Evolutionary conservation across 92 coral and sea anemone species (phyloP).

Genomic region (Parazoanthus darwini): DNA sequence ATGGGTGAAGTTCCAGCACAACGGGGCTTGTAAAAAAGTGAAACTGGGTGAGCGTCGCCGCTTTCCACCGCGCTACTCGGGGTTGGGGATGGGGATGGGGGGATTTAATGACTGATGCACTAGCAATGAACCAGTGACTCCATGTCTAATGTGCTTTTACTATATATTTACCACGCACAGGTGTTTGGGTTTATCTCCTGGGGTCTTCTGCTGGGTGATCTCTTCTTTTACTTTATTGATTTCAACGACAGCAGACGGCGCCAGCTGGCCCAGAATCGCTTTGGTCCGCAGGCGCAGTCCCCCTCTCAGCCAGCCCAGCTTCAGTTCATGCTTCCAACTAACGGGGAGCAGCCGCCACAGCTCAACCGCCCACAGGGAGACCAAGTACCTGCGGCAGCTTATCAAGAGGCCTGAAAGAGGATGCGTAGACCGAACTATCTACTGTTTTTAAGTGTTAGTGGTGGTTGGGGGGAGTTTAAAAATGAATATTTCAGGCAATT

Average conservation of each 20-base stretch:
- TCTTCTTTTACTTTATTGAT: neutral
- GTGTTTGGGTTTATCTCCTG: conserved; percentile 4
- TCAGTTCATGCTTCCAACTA: neutral
- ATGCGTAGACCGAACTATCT: neutral
- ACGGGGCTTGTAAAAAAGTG: too few species aligned
- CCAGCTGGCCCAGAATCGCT: conserved; percentile 4
- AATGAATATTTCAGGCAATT: too few species aligned
- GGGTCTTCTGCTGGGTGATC: neutral
- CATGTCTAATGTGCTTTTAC: neutral
- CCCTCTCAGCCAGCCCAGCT: neutral
- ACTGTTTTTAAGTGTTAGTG: neutral
- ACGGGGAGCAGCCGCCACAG: neutral
- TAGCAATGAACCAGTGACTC: too few species aligned
- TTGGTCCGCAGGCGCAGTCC: neutral
- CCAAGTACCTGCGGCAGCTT: neutral
- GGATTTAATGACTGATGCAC: too few species aligned
- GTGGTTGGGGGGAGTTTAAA: too few species aligned
- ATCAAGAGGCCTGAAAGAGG: neutral
- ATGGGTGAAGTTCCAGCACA: too few species aligned
- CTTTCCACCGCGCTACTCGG: too few species aligned
- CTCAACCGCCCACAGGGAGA: neutral
- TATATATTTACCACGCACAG: neutral
- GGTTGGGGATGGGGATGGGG: too few species aligned
- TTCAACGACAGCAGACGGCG: conserved; percentile 8
- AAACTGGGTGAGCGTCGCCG: too few species aligned